Conservation (phyloP, 2,113 vertebrate species). For the Sinocyclocheilus anophthalmus region DNA sequence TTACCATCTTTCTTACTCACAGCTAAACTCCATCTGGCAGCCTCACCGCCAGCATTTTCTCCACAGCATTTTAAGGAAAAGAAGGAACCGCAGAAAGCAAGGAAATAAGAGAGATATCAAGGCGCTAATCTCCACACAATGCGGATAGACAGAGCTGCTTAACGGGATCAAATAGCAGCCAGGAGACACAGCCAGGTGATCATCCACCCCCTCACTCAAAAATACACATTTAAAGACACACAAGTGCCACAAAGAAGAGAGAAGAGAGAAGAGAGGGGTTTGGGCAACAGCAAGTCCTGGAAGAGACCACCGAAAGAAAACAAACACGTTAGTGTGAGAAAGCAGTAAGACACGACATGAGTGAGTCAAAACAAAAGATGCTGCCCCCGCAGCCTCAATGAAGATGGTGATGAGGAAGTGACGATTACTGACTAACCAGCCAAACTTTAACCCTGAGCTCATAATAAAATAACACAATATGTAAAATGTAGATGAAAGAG, state of each 20-base stretch:
- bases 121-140: conserved; percentile 60
- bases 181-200: conserved; percentile 32
- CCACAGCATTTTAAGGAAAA: neutral
- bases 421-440: neutral
- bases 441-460: neutral
- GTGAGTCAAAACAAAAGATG: conserved; percentile 19
- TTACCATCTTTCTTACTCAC: conserved; percentile 57
- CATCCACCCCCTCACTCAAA: conserved; percentile 10
- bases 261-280: conserved; percentile 3
- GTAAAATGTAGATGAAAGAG: neutral
- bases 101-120: conserved; percentile 55
- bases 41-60: conserved; percentile 23
- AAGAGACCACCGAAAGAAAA: conserved; percentile 14
- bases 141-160: conserved; percentile 57
- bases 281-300: neutral
- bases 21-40: conserved; percentile 31
- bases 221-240: conserved; percentile 20
- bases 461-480: neutral
- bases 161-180: conserved; percentile 61
- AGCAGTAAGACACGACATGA: conserved; percentile 19
- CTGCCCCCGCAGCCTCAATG: neutral
- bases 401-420: conserved; percentile 13
- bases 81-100: conserved; percentile 17
- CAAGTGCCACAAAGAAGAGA: neutral
- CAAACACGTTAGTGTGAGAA: conserved; percentile 24